A percentile compares a stretch with the other conserved stretches of the same genome.
Evolutionary conservation across 2,888 invertebrate species (phyloP).

Genomic region (Spodoptera exigua): DNA sequence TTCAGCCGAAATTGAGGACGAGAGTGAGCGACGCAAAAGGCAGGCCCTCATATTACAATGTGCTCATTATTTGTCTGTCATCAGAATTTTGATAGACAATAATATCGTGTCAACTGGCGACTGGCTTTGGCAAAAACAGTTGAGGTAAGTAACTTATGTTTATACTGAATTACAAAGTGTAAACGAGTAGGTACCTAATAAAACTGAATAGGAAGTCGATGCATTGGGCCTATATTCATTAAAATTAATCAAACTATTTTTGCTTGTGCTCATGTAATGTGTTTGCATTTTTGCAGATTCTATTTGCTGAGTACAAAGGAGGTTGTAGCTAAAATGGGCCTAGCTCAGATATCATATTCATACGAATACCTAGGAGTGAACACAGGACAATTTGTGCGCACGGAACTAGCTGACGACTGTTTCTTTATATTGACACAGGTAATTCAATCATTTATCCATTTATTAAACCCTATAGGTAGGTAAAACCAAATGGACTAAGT

Average conservation of each 20-base stretch:
- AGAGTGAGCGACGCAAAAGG: slow-evolving; percentile 94
- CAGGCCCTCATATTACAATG: slow-evolving; percentile 97
- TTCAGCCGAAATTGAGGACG: slow-evolving; percentile 86
- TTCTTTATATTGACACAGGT: slow-evolving; percentile 98
- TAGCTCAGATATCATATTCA: slow-evolving; percentile 98
- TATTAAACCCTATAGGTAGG: no score
- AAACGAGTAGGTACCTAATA: not conserved
- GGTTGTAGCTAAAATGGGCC: slow-evolving; percentile 95
- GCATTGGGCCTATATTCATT: not conserved
- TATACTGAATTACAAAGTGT: not conserved
- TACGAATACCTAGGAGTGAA: slow-evolving; percentile 99
- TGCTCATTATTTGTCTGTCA: slow-evolving; percentile 96
- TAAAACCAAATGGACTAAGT: no score
- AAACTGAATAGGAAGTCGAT: no score
- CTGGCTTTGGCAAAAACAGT: slow-evolving; percentile 99
- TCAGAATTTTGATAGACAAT: slow-evolving; percentile 93
- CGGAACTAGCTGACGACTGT: slow-evolving; percentile 98
- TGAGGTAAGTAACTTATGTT: slow-evolving; percentile 89
- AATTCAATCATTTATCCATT: slow-evolving; percentile 1
- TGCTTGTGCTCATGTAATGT: no score
- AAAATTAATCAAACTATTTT: not conserved
- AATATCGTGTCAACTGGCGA: slow-evolving; percentile 91
- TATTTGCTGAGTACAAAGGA: slow-evolving; percentile 90
- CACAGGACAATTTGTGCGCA: slow-evolving; percentile 97
- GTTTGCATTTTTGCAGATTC: slow-evolving; percentile 87